Conservation (phyloP, 2,888 invertebrate genomes). For the Macaria liturata region DNA sequence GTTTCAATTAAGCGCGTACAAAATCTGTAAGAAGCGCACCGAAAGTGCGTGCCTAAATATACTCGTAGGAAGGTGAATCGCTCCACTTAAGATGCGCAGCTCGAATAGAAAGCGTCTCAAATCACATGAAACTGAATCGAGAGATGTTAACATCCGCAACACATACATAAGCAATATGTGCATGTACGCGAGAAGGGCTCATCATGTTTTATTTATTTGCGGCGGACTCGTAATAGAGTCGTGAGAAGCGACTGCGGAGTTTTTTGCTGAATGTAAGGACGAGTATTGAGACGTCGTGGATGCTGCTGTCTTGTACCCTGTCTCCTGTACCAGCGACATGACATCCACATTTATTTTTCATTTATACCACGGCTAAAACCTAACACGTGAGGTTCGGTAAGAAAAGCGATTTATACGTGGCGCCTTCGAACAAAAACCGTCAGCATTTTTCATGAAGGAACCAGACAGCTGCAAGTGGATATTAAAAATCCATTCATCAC, state of each 20-base stretch:
- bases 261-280: constrained; percentile 74
- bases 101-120: constrained; percentile 66
- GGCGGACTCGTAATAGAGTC: constrained; percentile 80
- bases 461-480: constrained; percentile 72
- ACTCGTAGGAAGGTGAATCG: constrained; percentile 34
- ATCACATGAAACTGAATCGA: constrained; percentile 69
- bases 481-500: constrained; percentile 80
- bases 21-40: constrained; percentile 18
- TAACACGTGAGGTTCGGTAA: constrained; percentile 33
- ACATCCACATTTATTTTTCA: constrained; percentile 71
- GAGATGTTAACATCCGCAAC: constrained; percentile 75
- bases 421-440: constrained; percentile 44
- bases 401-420: constrained; percentile 34
- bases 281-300: constrained; percentile 80
- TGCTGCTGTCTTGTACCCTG: constrained; percentile 80
- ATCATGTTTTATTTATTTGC: constrained; percentile 83
- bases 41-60: constrained; percentile 28
- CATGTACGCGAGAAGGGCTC: constrained; percentile 78
- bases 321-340: constrained; percentile 73
- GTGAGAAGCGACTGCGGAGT: constrained; percentile 76
- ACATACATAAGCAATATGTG: constrained; percentile 63
- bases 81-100: constrained; percentile 43
- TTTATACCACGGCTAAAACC: constrained; percentile 26
- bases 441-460: constrained; percentile 63
- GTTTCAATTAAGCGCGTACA: constrained; percentile 34